phyloP scores from a whole-genome alignment of 2,888 invertebrate species.

The Drosophila infuscata region DNA sequence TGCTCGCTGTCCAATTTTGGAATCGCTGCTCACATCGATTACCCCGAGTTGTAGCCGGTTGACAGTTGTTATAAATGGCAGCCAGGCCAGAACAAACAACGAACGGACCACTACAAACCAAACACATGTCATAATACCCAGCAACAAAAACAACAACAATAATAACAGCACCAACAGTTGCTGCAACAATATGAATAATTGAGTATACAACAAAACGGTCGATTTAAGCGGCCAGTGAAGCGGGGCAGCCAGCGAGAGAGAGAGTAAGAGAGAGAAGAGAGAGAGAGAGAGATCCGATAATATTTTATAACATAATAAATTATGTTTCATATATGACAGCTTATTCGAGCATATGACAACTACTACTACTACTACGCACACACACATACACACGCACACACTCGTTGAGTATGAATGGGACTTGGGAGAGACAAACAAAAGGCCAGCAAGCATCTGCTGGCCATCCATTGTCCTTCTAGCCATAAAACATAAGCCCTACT shows the following conservation, averaged over 20 bases:
- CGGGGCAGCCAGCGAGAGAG: slow-evolving; percentile 40
- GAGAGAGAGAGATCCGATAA: slow-evolving; percentile 64
- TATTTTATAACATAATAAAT: slow-evolving; percentile 82
- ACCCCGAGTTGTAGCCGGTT: slow-evolving; percentile 62
- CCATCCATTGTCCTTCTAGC: slow-evolving; percentile 77
- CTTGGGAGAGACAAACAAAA: slow-evolving; percentile 62
- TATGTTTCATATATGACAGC: slow-evolving; percentile 79
- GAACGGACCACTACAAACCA: slow-evolving; percentile 71
- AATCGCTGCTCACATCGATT: slow-evolving; percentile 58
- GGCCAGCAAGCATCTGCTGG: slow-evolving; percentile 78
- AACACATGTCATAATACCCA: slow-evolving; percentile 77
- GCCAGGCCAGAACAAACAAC: slow-evolving; percentile 26
- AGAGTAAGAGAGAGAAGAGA: slow-evolving; percentile 26
- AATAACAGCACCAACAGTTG: slow-evolving; percentile 35
- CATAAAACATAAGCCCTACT: slow-evolving; percentile 79
- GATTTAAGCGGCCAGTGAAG: slow-evolving; percentile 80
- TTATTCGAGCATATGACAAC: slow-evolving; percentile 79
- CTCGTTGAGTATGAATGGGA: slow-evolving; percentile 28
- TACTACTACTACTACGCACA: slow-evolving; percentile 30
- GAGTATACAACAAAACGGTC: slow-evolving; percentile 80
- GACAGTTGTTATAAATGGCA: slow-evolving; percentile 80
- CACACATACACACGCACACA: slow-evolving; percentile 10
- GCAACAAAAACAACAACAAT: slow-evolving; percentile 35
- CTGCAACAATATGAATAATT: slow-evolving; percentile 73
- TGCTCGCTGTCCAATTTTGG: slow-evolving; percentile 53